Evolutionary conservation across 2,797 vertebrate genomes (phyloP).

Genomic region (Micromesistius poutassou): DNA sequence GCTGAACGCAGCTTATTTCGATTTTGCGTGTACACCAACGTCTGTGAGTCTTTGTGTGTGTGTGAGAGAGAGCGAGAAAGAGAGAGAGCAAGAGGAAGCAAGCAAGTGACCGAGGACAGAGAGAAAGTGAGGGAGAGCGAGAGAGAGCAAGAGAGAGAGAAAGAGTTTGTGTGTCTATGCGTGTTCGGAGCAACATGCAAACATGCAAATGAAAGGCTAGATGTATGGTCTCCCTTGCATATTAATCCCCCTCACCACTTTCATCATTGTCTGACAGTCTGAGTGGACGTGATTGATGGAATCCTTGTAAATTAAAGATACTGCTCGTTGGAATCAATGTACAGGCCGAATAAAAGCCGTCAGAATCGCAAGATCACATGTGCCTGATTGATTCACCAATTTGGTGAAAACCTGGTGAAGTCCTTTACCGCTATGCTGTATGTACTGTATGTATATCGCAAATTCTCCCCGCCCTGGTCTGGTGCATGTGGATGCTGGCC

Average conservation of each 20-base stretch:
- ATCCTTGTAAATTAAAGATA: constrained; percentile 14
- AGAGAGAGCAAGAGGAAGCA: neutral
- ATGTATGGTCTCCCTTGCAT: constrained; percentile 46
- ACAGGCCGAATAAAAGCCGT: constrained; percentile 12
- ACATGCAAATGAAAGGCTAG: constrained; percentile 36
- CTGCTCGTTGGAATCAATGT: neutral
- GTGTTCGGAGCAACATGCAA: constrained; percentile 15
- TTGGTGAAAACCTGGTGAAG: constrained; percentile 28
- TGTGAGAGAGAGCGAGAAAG: neutral
- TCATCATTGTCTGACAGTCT: constrained; percentile 15
- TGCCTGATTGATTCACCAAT: neutral
- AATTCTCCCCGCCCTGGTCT: neutral
- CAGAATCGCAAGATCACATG: neutral
- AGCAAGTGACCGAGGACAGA: too few relatives aligned
- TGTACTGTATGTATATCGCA: neutral
- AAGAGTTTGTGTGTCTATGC: constrained; percentile 1
- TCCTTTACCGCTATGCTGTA: neutral
- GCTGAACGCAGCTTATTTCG: constrained; percentile 9
- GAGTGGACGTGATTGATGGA: constrained; percentile 15
- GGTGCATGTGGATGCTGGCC: constrained; percentile 28
- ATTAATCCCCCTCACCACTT: constrained; percentile 29
- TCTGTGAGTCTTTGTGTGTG: too few relatives aligned
- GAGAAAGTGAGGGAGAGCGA: neutral
- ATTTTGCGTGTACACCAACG: too few relatives aligned
- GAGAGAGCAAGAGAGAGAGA: neutral